These are phyloP conservation scores for Siniperca scherzeri DNA, from an alignment of 2,797 vertebrate species.

Conservation along the genomic window DNA sequence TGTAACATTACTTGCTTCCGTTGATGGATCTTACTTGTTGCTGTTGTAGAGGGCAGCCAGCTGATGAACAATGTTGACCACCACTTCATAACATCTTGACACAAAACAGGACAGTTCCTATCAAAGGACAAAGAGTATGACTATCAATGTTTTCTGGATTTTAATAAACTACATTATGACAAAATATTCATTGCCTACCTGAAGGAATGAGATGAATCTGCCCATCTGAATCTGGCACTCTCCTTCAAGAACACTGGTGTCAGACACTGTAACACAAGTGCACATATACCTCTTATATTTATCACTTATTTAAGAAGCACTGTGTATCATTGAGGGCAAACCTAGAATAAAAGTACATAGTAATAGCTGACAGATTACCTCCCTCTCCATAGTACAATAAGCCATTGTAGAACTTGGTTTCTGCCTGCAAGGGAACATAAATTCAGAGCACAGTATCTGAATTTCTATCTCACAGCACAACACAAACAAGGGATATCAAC, in stretches of 20 bases:
- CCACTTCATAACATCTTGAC: conserved; percentile 95
- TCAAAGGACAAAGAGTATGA: conserved; percentile 1
- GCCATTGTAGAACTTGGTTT: conserved; percentile 98
- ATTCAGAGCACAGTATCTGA: not conserved
- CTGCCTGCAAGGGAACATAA: conserved; percentile 87
- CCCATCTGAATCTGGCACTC: conserved; percentile 99
- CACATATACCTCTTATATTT: not conserved
- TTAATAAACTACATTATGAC: not conserved
- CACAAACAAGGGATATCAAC: not conserved
- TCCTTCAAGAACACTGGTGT: conserved; percentile 94
- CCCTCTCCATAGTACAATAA: conserved; percentile 98
- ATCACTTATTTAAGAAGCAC: not conserved
- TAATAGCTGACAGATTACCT: conserved; percentile 85
- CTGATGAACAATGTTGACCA: conserved; percentile 96
- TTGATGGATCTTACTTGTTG: conserved; percentile 88
- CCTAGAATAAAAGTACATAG: not conserved
- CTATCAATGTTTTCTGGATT: not conserved
- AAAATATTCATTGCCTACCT: conserved; percentile 82
- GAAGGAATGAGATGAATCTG: conserved; percentile 96
- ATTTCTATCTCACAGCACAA: conserved; percentile 6
- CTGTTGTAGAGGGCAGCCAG: conserved; percentile 96
- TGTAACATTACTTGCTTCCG: not conserved
- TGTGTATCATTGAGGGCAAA: conserved; percentile 25
- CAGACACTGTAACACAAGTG: conserved; percentile 86
- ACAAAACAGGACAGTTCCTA: conserved; percentile 99